phyloP scores from a whole-genome alignment of 2,888 invertebrate genomes.

The Schizotus pectinicornis region DNA sequence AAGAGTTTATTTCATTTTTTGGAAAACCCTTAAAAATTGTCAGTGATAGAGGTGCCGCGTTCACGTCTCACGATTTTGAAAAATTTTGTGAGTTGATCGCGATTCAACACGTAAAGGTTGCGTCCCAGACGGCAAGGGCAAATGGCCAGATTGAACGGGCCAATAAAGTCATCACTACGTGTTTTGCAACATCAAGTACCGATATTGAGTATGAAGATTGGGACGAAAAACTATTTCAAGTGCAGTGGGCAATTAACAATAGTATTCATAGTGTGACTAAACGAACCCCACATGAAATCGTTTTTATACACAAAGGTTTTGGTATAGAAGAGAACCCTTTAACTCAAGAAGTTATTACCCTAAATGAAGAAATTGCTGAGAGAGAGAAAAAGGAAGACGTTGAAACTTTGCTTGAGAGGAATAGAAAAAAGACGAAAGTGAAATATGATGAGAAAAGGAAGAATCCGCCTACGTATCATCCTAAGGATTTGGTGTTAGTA shows the following conservation, averaged over 20 bases:
- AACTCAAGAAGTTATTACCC: too few relatives aligned
- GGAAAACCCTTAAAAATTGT: slow-evolving; percentile 28
- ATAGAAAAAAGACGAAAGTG: too few relatives aligned
- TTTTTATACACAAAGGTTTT: background rate
- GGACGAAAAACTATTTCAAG: slow-evolving; percentile 16
- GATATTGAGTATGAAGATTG: background rate
- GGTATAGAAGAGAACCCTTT: too few relatives aligned
- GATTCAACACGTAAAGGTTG: background rate
- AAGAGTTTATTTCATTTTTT: slow-evolving; percentile 27
- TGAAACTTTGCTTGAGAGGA: too few relatives aligned
- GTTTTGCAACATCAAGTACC: background rate
- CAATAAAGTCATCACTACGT: slow-evolving; percentile 3
- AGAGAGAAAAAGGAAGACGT: too few relatives aligned
- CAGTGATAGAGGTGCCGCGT: slow-evolving; percentile 3
- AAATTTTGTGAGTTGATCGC: slow-evolving; percentile 14
- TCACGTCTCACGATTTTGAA: slow-evolving; percentile 21
- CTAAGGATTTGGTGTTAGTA: slow-evolving; percentile 17
- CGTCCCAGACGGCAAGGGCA: too few relatives aligned
- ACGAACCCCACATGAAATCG: slow-evolving; percentile 4
- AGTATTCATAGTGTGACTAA: slow-evolving; percentile 13
- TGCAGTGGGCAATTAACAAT: slow-evolving; percentile 29
- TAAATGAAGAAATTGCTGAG: too few relatives aligned
- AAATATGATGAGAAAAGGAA: too few relatives aligned
- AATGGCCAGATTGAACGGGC: too few relatives aligned
- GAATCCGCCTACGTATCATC: background rate